Percentiles rank a stretch among this genome's conserved stretches.
Evolutionary conservation across 2,113 vertebrate genomes (phyloP).

Genomic region (Boulengeromyrus knoepffleri): DNA sequence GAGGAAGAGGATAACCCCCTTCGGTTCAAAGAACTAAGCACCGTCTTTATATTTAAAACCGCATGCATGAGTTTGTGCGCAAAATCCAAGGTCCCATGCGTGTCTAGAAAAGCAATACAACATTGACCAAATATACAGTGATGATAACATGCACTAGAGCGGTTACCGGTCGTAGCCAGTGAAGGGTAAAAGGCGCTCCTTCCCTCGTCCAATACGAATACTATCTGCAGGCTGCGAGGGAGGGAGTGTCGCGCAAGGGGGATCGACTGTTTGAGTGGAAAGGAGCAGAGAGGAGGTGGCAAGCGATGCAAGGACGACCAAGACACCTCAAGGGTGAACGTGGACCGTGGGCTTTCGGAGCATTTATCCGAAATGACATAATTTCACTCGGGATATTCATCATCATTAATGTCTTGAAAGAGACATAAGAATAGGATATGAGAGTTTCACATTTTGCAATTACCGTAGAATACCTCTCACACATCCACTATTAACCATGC

Average conservation of each 20-base stretch:
- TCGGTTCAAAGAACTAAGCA: neutral
- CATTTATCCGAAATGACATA: neutral
- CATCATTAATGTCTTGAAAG: neutral
- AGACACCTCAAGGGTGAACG: slow-evolving; percentile 24
- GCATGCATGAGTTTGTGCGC: neutral
- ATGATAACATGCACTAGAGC: slow-evolving; percentile 9
- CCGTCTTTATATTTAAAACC: neutral
- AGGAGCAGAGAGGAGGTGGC: slow-evolving; percentile 8
- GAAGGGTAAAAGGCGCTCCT: neutral
- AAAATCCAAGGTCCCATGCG: neutral
- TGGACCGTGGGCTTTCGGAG: neutral
- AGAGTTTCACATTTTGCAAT: neutral
- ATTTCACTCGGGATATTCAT: neutral
- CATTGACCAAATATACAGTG: neutral
- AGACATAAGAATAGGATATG: neutral
- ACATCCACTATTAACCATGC: neutral
- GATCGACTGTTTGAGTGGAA: slow-evolving; percentile 7
- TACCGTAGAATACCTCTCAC: neutral
- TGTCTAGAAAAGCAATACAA: neutral
- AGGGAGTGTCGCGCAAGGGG: neutral
- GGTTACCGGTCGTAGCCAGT: neutral
- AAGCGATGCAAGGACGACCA: slow-evolving; percentile 14
- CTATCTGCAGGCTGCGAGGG: slow-evolving; percentile 12
- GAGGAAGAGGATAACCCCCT: neutral
- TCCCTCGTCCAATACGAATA: slow-evolving; percentile 16